Evolutionary conservation across 1,140 invertebrate genomes (phyloP).

Genomic region (Conus betulinus): DNA sequence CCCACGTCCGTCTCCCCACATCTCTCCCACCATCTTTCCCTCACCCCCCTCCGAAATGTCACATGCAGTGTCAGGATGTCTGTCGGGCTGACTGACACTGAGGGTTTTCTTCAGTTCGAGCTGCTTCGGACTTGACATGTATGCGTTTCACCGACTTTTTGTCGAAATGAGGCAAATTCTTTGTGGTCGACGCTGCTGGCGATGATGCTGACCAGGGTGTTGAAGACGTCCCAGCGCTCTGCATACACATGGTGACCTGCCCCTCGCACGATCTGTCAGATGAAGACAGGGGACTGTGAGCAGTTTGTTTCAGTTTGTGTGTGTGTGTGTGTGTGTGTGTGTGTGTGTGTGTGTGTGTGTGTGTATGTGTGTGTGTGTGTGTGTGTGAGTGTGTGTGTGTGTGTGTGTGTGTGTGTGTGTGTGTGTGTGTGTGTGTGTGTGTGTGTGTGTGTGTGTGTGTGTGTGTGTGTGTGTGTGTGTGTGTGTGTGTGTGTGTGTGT

Average conservation of each 20-base stretch:
- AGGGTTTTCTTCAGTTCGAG: neutral
- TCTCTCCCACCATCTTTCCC: neutral
- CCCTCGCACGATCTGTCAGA: conserved; percentile 87
- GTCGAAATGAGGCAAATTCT: conserved; percentile 25
- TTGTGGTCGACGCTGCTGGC: conserved; percentile 78
- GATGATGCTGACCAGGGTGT: conserved; percentile 86
- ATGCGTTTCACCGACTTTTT: neutral
- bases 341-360: no score
- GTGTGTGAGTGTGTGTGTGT: no score
- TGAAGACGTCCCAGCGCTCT: conserved; percentile 92
- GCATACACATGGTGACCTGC: conserved; percentile 98
- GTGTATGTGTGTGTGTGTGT: no score
- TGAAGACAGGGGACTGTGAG: no score
- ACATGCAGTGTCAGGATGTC: neutral
- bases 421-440: no score
- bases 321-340: neutral
- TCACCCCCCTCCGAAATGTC: neutral
- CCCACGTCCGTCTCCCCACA: neutral
- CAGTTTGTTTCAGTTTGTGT: neutral
- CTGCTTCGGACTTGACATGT: no score
- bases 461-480: no score
- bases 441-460: no score
- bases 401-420: no score
- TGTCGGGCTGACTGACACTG: neutral
- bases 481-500: no score